Evolutionary conservation across 92 coral and sea anemone genomes (phyloP).

Genomic region (Galaxea fascicularis): DNA sequence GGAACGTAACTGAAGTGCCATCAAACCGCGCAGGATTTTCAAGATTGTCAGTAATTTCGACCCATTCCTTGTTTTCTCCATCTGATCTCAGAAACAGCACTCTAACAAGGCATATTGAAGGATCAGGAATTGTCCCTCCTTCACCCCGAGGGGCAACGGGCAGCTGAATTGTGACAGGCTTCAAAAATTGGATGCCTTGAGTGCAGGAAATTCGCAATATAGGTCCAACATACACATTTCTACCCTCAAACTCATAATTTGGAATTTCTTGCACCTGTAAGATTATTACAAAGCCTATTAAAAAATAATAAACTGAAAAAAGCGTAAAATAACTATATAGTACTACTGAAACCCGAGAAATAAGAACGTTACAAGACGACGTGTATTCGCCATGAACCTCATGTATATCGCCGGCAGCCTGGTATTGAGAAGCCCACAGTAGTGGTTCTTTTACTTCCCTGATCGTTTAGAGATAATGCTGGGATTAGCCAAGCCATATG

Average conservation of each 20-base stretch:
- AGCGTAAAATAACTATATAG: too few species aligned
- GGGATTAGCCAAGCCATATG: too few species aligned
- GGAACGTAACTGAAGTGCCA: too few species aligned
- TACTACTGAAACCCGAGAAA: too few species aligned
- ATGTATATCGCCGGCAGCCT: too few species aligned
- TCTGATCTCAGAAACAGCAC: constrained; percentile 21
- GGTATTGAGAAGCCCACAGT: too few species aligned
- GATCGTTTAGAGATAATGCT: too few species aligned
- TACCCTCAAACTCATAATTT: background rate
- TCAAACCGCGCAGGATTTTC: too few species aligned
- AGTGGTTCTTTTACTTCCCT: too few species aligned
- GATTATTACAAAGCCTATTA: background rate
- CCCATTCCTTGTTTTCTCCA: constrained; percentile 7
- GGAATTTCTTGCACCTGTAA: constrained; percentile 36
- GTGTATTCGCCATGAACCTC: too few species aligned
- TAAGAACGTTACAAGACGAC: too few species aligned
- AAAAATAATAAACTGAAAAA: too few species aligned
- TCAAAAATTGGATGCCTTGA: background rate
- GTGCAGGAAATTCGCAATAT: constrained; percentile 2
- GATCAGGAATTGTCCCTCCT: background rate
- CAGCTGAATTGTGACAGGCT: constrained; percentile 29
- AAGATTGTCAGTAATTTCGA: background rate
- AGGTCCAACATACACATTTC: constrained; percentile 9
- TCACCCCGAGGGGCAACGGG: constrained; percentile 10
- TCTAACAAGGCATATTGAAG: background rate